These are phyloP conservation scores for Sceliomorpha sp. DNA, from an alignment of 2,888 invertebrate genomes.

Conservation along the genomic window DNA sequence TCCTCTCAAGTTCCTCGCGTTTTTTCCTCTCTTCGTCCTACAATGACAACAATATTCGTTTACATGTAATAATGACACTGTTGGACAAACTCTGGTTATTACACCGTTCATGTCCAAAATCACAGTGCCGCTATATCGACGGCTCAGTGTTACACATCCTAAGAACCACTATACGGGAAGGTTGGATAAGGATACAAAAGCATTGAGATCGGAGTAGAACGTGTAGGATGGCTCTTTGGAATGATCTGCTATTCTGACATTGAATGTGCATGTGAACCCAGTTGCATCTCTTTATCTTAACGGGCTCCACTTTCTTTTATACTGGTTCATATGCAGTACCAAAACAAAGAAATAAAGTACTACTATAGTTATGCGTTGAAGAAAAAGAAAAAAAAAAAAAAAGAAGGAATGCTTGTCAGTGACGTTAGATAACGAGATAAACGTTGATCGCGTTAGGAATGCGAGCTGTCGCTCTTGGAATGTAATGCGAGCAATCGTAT, in stretches of 20 bases:
- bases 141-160: conserved; percentile 73
- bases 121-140: conserved; percentile 73
- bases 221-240: conserved; percentile 68
- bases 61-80: conserved; percentile 68
- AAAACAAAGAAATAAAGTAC: not conserved
- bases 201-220: conserved; percentile 61
- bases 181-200: conserved; percentile 62
- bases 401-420: conserved; percentile 2
- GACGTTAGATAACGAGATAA: not conserved
- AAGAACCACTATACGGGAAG: conserved; percentile 69
- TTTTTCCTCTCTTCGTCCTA: conserved; percentile 99
- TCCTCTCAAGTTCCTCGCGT: conserved; percentile 96
- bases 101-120: conserved; percentile 71
- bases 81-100: conserved; percentile 68
- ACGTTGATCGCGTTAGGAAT: not conserved
- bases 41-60: conserved; percentile 80
- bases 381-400: not conserved
- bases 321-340: not conserved
- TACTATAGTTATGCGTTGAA: too few relatives aligned
- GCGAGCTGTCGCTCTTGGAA: too few relatives aligned
- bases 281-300: too few relatives aligned
- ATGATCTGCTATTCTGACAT: conserved; percentile 40
- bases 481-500: not conserved
- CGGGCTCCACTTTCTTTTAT: conserved; percentile 20
- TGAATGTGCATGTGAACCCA: conserved; percentile 50